Base-by-base conservation (phyloP, 2,888 invertebrate genomes). In the Hemicrepidius hirtus region DNA sequence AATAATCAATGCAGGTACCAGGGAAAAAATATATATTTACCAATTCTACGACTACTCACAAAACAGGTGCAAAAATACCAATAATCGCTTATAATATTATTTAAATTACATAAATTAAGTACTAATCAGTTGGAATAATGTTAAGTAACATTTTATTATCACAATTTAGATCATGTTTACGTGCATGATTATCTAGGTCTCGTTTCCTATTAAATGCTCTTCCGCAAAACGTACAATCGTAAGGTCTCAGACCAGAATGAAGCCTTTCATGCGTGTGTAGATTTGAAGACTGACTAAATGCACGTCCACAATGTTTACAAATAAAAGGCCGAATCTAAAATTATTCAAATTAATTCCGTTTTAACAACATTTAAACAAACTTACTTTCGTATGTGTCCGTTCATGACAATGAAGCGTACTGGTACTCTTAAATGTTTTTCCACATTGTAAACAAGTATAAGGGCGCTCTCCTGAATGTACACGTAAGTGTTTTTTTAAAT, bases 221-320 rank as follows among this genome's bases (percentile, higher is more conserved):
- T 20, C 37, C 49, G 44, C 80, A 80, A 4, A 77, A 16, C 4
- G 49, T 28, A 50, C 80, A 80, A 46, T 18, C 53, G 68, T 74
- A 73, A 20, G 77, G 77, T 50, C 74, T 67, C 35, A 71, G 32
- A 16, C 76, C 75, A 7, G 77, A 76, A 64, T 80, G 80, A 21
- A 80, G 60, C 55, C 74, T 71, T 60, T 79, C 77, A 50, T 80
- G 80, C 9, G 76, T 77, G n/a, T 74, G 74, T 40, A 80, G 50
- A 64, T 80, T 80, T 16, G 80, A 80, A 21, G 77, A 77, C 35
- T 80, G 80, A 21, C 75, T 68, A 64, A 80, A 80, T 7, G 69
- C 73, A 50, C 72, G 70, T 7, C 76, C 75, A 62, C 80, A 80
- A 28, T 68, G 68, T 18, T 77, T 75, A 46, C 80, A 80, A 6